Evolutionary conservation across 2,113 vertebrate species (phyloP).

Genomic region (Redunca redunca): DNA sequence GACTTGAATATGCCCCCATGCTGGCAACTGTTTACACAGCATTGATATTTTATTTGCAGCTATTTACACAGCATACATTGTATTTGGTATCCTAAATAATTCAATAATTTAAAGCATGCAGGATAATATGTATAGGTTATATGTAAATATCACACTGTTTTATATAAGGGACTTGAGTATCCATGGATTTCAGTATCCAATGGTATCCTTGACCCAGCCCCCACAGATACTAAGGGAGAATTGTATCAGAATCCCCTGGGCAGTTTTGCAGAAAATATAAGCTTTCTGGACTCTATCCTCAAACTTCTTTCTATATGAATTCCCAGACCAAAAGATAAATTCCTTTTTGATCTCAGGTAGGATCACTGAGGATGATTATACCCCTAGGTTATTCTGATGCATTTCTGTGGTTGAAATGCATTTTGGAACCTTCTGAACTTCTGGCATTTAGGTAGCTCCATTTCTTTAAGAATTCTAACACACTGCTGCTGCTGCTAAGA

Average conservation of each 20-base stretch:
- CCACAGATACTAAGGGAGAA: background rate
- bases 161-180: background rate
- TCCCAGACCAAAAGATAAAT: background rate
- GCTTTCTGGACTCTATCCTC: background rate
- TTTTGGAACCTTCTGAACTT: background rate
- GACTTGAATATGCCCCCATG: background rate
- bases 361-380: background rate
- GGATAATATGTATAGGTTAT: background rate
- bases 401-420: background rate
- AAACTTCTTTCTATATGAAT: background rate
- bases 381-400: background rate
- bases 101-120: background rate
- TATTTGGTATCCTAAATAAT: background rate
- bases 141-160: background rate
- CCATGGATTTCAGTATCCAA: background rate
- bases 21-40: background rate
- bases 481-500: no score
- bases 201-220: background rate
- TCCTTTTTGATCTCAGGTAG: background rate
- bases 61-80: background rate
- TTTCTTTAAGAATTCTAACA: background rate
- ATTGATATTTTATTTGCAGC: background rate
- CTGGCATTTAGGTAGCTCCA: background rate
- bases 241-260: background rate
- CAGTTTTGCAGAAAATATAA: background rate